Conservation (phyloP, 2,113 vertebrate genomes). For the Eretmochelys imbricata region DNA sequence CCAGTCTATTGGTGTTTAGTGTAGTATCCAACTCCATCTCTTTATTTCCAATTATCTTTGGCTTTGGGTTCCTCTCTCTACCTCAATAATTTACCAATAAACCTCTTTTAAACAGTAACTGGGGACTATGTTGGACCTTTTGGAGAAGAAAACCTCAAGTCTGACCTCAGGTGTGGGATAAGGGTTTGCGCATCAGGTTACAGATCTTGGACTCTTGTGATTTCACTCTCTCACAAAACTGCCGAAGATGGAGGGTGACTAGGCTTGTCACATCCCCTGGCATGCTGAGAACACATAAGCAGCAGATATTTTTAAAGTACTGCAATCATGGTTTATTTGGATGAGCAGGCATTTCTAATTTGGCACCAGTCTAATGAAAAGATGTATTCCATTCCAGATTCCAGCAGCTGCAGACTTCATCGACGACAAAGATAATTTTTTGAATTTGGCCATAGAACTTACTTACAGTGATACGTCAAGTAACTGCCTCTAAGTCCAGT, state of each 20-base stretch:
- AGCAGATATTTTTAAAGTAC: slow-evolving; percentile 71
- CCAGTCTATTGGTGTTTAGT: neutral
- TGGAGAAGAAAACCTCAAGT: neutral
- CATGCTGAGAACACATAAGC: slow-evolving; percentile 68
- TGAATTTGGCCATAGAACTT: slow-evolving; percentile 48
- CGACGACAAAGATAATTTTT: slow-evolving; percentile 71
- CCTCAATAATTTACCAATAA: neutral
- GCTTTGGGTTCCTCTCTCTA: rapidly evolving
- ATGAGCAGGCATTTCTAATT: slow-evolving; percentile 76
- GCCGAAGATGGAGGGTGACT: slow-evolving; percentile 38
- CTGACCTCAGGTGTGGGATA: neutral
- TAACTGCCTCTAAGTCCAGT: slow-evolving; percentile 38
- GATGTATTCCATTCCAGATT: slow-evolving; percentile 71
- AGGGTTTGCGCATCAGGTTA: rapidly evolving
- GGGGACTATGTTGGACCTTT: neutral
- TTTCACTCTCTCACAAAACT: slow-evolving; percentile 19
- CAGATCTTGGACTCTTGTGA: neutral
- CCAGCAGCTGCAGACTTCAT: slow-evolving; percentile 72
- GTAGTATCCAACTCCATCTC: neutral
- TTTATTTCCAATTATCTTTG: neutral
- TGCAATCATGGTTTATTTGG: slow-evolving; percentile 73
- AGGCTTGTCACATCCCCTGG: slow-evolving; percentile 66
- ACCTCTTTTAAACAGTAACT: neutral
- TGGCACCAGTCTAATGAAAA: slow-evolving; percentile 72
- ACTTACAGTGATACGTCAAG: slow-evolving; percentile 34